Evolutionary conservation across 2,797 vertebrate species (phyloP).

Genomic region (Hoplostethus mediterraneus): DNA sequence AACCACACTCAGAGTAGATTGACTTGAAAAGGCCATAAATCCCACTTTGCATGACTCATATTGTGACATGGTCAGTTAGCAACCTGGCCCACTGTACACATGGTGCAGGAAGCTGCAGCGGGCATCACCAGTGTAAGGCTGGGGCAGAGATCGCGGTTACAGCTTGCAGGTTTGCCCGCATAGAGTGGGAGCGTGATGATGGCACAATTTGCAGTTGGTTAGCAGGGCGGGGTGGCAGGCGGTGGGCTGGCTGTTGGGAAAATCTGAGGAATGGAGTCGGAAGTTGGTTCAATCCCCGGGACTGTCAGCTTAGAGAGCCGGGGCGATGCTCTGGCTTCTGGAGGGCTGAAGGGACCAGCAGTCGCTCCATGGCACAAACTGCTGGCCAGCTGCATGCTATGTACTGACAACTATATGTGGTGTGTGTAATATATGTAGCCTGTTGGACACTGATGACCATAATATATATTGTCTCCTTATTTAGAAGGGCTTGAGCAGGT

Average conservation of each 20-base stretch:
- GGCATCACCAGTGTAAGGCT: slow-evolving; percentile 26
- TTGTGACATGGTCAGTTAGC: slow-evolving; percentile 34
- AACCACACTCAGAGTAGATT: slow-evolving; percentile 5
- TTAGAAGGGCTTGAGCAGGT: neutral
- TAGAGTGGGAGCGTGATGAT: slow-evolving; percentile 45
- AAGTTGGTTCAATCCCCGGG: slow-evolving; percentile 41
- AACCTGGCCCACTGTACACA: slow-evolving; percentile 10
- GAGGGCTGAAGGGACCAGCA: neutral
- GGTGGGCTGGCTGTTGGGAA: slow-evolving; percentile 50
- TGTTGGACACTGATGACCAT: neutral
- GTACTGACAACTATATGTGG: neutral
- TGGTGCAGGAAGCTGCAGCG: too few relatives aligned
- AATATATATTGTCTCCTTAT: neutral
- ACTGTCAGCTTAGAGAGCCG: slow-evolving; percentile 32
- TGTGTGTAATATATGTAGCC: neutral
- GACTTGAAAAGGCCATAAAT: slow-evolving; percentile 23
- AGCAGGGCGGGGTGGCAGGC: slow-evolving; percentile 1
- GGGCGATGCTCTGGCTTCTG: slow-evolving; percentile 36
- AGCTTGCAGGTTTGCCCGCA: slow-evolving; percentile 33
- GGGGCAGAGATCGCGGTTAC: slow-evolving; percentile 19
- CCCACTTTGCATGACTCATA: slow-evolving; percentile 3
- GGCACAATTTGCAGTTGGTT: slow-evolving; percentile 49
- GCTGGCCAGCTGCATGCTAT: neutral
- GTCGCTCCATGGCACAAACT: neutral
- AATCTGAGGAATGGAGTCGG: slow-evolving; percentile 7